phyloP scores from a whole-genome alignment of 1,140 invertebrate species.

The Calycopis cecrops region DNA sequence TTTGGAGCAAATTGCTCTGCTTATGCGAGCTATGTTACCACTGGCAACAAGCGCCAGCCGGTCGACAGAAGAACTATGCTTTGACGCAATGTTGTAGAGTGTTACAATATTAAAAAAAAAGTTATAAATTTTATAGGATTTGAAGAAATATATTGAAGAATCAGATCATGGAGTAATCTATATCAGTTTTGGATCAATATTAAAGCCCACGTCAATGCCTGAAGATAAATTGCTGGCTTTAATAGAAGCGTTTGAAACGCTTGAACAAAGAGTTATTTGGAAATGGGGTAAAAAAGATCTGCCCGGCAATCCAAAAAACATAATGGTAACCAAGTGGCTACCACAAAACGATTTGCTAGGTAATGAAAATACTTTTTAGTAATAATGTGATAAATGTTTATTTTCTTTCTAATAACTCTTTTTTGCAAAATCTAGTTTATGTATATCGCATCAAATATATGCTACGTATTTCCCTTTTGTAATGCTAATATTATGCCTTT shows the following conservation, averaged over 20 bases:
- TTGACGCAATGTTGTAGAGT: too few relatives aligned
- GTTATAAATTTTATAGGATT: conserved; percentile 65
- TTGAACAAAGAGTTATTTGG: conserved; percentile 81
- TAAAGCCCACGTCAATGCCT: conserved; percentile 77
- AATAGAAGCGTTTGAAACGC: conserved; percentile 74
- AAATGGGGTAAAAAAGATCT: conserved; percentile 82
- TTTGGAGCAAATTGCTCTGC: too few relatives aligned
- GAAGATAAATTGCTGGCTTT: conserved; percentile 76
- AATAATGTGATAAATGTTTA: too few relatives aligned
- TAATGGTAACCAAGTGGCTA: conserved; percentile 80
- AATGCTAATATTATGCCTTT: too few relatives aligned
- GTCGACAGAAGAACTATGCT: too few relatives aligned
- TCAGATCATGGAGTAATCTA: conserved; percentile 82
- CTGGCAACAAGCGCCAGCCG: too few relatives aligned
- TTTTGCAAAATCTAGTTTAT: too few relatives aligned
- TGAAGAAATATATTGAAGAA: conserved; percentile 81
- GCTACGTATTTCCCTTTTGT: too few relatives aligned
- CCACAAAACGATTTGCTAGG: conserved; percentile 83
- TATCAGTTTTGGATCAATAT: conserved; percentile 83
- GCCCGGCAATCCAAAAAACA: conserved; percentile 77
- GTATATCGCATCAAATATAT: too few relatives aligned
- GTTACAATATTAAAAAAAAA: too few relatives aligned
- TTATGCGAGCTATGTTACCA: too few relatives aligned
- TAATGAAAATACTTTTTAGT: conserved; percentile 46
- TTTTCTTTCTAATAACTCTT: too few relatives aligned